A percentile compares a stretch with the other conserved stretches of the same genome.
These are phyloP conservation scores for Graphium colonna DNA, from an alignment of 2,888 invertebrate genomes.

Conservation along the genomic window DNA sequence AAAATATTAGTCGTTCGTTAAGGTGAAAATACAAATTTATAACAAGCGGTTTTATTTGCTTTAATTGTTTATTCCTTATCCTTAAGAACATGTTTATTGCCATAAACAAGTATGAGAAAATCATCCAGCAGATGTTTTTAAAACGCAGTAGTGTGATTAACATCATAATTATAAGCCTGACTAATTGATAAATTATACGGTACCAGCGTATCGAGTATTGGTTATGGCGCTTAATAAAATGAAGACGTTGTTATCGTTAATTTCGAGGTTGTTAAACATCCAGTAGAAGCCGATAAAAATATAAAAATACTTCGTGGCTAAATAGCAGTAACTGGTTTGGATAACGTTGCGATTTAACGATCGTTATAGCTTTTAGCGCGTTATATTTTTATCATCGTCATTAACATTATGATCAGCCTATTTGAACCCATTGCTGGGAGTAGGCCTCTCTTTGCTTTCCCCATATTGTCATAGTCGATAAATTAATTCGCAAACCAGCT, in stretches of 20 bases:
- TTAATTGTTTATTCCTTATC: too few species aligned
- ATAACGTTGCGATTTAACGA: background rate
- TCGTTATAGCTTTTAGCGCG: background rate
- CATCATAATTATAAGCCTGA: slow-evolving; percentile 30
- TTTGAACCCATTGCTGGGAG: too few species aligned
- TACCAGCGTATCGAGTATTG: slow-evolving; percentile 42
- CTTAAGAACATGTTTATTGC: background rate
- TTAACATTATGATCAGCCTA: too few species aligned
- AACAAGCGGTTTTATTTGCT: too few species aligned
- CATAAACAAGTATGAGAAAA: slow-evolving; percentile 12
- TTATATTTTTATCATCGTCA: too few species aligned
- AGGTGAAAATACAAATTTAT: too few species aligned
- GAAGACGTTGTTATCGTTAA: slow-evolving; percentile 17
- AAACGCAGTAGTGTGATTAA: slow-evolving; percentile 26
- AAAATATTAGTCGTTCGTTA: too few species aligned
- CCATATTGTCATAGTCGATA: too few species aligned
- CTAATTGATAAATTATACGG: slow-evolving; percentile 46
- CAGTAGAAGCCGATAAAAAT: too few species aligned
- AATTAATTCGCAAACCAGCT: too few species aligned
- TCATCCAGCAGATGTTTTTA: slow-evolving; percentile 12
- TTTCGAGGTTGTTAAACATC: background rate
- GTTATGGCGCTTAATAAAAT: slow-evolving; percentile 23
- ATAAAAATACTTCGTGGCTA: too few species aligned
- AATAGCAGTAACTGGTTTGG: background rate
- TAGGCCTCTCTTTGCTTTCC: too few species aligned